Evolutionary conservation across 1,140 invertebrate species (phyloP), one percentile per base, ranked within the genome.

Genomic region (Delia radicum): DNA sequence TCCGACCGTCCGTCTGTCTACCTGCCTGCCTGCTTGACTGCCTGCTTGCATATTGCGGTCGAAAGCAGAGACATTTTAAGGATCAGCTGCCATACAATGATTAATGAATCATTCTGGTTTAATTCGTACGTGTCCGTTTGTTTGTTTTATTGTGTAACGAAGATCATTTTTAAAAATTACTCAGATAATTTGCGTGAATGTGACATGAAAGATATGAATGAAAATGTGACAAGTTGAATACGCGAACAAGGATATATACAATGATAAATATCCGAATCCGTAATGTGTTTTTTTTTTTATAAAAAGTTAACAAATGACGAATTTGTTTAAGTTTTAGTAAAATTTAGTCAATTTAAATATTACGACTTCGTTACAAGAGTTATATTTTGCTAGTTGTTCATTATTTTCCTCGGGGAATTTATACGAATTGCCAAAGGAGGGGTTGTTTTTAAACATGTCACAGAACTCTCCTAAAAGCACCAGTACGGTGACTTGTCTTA

Each of bases 51-150:
- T 31, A 18, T 65, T 29, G 24, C n/a, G 62, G 27, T 29, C 62
- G 26, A 65, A 65, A 28, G 48, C n/a, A 24, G 24, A 10, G 63
- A 37, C 65, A 55, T 18, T 55, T 37, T 24, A 69, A 69, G 65
- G 29, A 69, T 69, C 65, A 37, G 29, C 65, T 69, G 65, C 31
- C 65, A 69, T 24, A 33, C n/a, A 69, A 69, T 37, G 29, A 69
- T 69, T 69, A 69, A 69, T 69, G 63, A 31, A n/a, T 48, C n/a
- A 6, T 48, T 18, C 46, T 48, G 48, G 18, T 55, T 21, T 21
- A 18, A 55, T 21, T 1, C 5, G 42, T 48, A 48, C 15, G 42
- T n/a, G 42, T n/a, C 13, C 42, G 48, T 21, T 55, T 21, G 33
- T 55, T 55, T 6, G 18, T 55, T 48, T n/a, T 18, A 2, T 48